Evolutionary conservation across 2,113 vertebrate species (phyloP).

Genomic region (Tilapia sparmanii): DNA sequence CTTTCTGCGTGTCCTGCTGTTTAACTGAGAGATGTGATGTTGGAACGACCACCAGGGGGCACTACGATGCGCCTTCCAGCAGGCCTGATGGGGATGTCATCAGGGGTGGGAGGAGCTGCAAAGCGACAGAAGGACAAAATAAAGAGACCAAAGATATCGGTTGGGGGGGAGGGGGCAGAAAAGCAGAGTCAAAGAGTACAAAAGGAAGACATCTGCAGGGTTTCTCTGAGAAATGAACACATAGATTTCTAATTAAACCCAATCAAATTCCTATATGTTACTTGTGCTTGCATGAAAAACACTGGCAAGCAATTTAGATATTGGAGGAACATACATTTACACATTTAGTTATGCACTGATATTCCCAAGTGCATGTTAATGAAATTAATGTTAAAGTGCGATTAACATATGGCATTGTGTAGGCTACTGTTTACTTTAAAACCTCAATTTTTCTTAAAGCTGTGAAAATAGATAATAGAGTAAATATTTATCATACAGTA

Average conservation of each 20-base stretch:
- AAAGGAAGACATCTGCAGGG: background rate
- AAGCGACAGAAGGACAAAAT: background rate
- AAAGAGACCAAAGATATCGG: background rate
- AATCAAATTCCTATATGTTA: background rate
- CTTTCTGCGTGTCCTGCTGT: constrained; percentile 26
- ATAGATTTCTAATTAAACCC: background rate
- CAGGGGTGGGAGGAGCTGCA: constrained; percentile 73
- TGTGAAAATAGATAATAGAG: background rate
- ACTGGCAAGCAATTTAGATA: background rate
- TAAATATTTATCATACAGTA: background rate
- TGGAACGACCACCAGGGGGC: constrained; percentile 94
- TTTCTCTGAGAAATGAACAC: background rate
- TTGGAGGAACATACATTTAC: background rate
- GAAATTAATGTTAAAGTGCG: background rate
- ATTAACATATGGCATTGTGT: background rate
- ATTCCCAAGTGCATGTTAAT: background rate
- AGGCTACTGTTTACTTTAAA: background rate
- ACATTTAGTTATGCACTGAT: background rate
- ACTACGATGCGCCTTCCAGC: constrained; percentile 91
- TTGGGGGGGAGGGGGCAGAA: fast-evolving
- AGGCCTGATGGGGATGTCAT: constrained; percentile 78
- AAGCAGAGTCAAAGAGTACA: background rate
- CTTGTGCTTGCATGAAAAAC: background rate
- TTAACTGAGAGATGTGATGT: constrained; percentile 97
- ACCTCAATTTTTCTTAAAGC: background rate